Evolutionary conservation across 2,888 invertebrate genomes (phyloP), one percentile per base, ranked within the genome.

Genomic region (Epinotia nisella): DNA sequence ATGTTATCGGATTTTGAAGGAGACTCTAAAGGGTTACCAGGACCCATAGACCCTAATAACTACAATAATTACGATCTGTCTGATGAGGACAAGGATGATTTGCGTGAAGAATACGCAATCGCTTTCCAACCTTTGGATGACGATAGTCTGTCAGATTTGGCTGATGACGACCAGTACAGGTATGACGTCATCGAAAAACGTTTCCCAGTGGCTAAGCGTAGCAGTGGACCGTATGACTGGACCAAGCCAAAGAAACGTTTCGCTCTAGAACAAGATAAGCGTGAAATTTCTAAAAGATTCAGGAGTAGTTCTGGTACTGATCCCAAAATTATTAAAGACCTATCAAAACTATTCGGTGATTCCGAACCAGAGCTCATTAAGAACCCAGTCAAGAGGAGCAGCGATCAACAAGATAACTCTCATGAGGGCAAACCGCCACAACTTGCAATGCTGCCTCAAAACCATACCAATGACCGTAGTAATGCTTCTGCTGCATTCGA

Each of bases 131-230:
- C 94, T 24, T 79, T 94, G 59, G 93, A 93, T 73, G 93, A 92
- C 73, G 91, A 92, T 70, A 87, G 83, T 56, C 74, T 90, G 10
- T 84, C 90, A 70, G 92, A 93, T 77, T 79, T 89, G 56, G 83
- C 86, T 13, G 91, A 92, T 77, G 90, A 92, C 65, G 91, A 92
- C 75, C 90, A 89, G 75, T 92, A 90, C 76, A 79, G 89, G 1
- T 93, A 91, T 71, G 92, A 91, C 67, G 80, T 84, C 10, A 83
- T 90, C 19, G 92, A 92, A 78, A 96, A 96, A 87, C 94, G 95
- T 3, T 96, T 96, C 80, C 95, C 96, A 0, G 95, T 96, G 0
- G 88, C 95, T 3, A 96, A 96, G 84, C 93, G 96, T 1, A 96
- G 96, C 65, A 95, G 94, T 75, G 92, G 90, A 17, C 87, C 84